A percentile compares a stretch with the other conserved stretches of the same genome.
These are phyloP conservation scores for Drosophila bocqueti DNA, from an alignment of 1,140 invertebrate species.

Conservation along the genomic window DNA sequence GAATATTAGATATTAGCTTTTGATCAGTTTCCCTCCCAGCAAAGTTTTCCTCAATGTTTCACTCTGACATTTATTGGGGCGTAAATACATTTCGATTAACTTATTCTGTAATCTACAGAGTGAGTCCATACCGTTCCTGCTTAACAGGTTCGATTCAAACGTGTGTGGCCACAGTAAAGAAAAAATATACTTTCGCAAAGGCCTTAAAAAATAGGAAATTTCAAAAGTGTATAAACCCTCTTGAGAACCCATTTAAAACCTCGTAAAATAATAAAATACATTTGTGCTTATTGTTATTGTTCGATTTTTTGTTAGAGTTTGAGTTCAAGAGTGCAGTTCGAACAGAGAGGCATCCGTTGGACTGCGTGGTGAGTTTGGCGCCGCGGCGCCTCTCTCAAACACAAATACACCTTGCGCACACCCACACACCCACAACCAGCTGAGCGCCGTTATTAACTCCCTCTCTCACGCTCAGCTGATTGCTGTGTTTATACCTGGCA, in stretches of 20 bases:
- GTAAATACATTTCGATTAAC: background rate
- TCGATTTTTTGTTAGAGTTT: constrained; percentile 6
- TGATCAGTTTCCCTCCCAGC: background rate
- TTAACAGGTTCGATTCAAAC: background rate
- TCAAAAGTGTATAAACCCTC: background rate
- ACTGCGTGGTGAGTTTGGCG: constrained; percentile 54
- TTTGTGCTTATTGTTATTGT: background rate
- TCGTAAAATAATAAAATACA: background rate
- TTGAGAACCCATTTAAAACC: background rate
- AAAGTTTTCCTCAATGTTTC: background rate
- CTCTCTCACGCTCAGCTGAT: background rate
- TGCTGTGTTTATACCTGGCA: constrained; percentile 7
- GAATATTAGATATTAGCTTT: background rate
- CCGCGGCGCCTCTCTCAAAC: constrained; percentile 40
- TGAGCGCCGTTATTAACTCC: background rate
- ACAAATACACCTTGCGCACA: constrained; percentile 34
- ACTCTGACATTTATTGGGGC: background rate
- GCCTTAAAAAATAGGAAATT: background rate
- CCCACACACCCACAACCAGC: constrained; percentile 30
- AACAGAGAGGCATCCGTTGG: constrained; percentile 31
- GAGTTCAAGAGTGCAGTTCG: constrained; percentile 16
- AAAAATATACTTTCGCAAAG: background rate
- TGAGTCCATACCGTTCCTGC: background rate
- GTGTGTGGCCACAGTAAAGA: background rate
- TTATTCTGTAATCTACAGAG: background rate